Conservation (phyloP, 2,888 invertebrate genomes). For the Malthinus flaveolus region DNA sequence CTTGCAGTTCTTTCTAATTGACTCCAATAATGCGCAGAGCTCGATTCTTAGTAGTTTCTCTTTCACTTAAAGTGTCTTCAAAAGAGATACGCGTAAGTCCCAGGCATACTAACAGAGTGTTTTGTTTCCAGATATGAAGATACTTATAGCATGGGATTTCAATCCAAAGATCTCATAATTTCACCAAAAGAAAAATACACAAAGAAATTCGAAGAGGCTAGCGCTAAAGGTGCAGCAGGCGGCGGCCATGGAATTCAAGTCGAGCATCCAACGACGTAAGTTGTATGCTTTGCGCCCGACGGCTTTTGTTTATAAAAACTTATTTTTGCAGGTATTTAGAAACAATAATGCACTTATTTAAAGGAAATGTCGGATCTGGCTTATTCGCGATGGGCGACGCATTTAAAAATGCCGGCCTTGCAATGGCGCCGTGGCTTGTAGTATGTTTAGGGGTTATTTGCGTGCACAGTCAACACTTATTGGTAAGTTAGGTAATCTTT, state of each 20-base stretch:
- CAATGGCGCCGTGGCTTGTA: conserved; percentile 79
- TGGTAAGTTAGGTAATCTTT: conserved; percentile 64
- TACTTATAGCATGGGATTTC: conserved; percentile 53
- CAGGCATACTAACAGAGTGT: no score
- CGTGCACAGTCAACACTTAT: conserved; percentile 89
- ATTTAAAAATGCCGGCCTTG: conserved; percentile 87
- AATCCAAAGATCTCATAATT: conserved; percentile 59
- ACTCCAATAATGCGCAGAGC: no score
- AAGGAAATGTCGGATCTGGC: conserved; percentile 95
- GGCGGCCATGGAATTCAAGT: conserved; percentile 57
- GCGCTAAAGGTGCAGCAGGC: conserved; percentile 38
- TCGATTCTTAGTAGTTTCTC: no score
- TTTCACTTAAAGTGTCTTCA: no score
- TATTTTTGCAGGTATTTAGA: conserved; percentile 72
- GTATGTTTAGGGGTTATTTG: conserved; percentile 81
- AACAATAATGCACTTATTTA: conserved; percentile 89
- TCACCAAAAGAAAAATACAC: conserved; percentile 39
- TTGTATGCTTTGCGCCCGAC: no score
- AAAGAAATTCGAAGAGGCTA: conserved; percentile 46
- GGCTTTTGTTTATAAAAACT: not conserved
- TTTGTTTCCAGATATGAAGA: conserved; percentile 41
- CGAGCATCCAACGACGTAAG: conserved; percentile 71
- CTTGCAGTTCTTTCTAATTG: no score
- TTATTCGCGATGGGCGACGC: conserved; percentile 96
- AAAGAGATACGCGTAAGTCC: no score